Evolutionary conservation across 2,888 invertebrate species (phyloP).

Genomic region (Antheraea yamamai): DNA sequence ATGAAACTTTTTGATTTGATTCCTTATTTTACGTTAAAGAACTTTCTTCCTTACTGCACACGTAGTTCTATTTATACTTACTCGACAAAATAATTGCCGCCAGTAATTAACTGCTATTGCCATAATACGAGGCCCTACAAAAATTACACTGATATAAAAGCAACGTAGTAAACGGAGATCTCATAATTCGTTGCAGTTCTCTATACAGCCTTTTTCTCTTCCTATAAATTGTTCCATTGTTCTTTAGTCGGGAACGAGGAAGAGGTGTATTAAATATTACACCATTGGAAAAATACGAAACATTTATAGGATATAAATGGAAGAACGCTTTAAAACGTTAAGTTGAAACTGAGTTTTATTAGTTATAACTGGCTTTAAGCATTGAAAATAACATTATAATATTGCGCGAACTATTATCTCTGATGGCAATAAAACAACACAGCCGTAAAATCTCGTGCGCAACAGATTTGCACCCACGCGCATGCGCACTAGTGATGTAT

Average conservation of each 20-base stretch:
- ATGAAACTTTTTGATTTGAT: not conserved
- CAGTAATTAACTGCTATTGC: too few species aligned
- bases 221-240: too few species aligned
- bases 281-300: not conserved
- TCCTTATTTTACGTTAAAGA: not conserved
- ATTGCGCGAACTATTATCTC: constrained; percentile 41
- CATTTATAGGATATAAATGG: not conserved
- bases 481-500: constrained; percentile 14
- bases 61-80: not conserved
- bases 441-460: constrained; percentile 36
- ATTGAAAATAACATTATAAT: constrained; percentile 44
- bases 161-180: too few species aligned
- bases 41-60: too few species aligned
- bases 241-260: too few species aligned
- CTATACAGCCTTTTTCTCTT: too few species aligned
- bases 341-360: constrained; percentile 6
- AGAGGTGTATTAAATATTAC: not conserved
- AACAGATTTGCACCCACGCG: constrained; percentile 44
- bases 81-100: not conserved
- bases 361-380: constrained; percentile 24
- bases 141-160: too few species aligned
- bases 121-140: too few species aligned
- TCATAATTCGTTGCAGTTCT: too few species aligned
- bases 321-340: not conserved
- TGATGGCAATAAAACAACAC: constrained; percentile 34